Evolutionary conservation across 1,140 invertebrate species (phyloP).

Genomic region (Pachyrhynchus sulphureomaculatus): DNA sequence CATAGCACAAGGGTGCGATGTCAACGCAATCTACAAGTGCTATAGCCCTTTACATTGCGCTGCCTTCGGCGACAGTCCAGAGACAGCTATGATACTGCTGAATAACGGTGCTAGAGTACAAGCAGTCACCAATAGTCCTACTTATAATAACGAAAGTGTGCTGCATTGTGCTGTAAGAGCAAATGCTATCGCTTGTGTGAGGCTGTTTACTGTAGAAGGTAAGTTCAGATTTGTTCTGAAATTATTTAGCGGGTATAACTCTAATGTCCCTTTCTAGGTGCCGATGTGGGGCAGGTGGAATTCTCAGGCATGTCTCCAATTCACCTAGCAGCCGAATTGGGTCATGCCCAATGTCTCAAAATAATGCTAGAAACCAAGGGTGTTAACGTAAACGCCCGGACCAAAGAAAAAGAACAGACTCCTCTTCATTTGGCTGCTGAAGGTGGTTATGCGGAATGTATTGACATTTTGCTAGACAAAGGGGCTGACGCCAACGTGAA

Average conservation of each 20-base stretch:
- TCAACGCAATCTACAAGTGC: conserved; percentile 66
- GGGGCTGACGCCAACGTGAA: conserved; percentile 69
- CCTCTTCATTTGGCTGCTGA: conserved; percentile 79
- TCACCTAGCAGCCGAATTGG: conserved; percentile 74
- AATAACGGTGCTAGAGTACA: conserved; percentile 63
- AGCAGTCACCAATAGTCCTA: conserved; percentile 55
- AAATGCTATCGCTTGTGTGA: conserved; percentile 71
- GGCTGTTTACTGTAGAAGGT: conserved; percentile 69
- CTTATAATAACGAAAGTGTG: conserved; percentile 71
- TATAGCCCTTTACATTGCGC: conserved; percentile 79
- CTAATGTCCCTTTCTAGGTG: conserved; percentile 35
- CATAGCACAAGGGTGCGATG: conserved; percentile 65
- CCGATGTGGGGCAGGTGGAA: conserved; percentile 68
- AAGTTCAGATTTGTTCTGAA: not conserved
- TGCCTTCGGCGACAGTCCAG: conserved; percentile 74
- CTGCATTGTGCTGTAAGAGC: conserved; percentile 75
- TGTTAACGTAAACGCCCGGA: conserved; percentile 62
- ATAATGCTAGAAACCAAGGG: conserved; percentile 67
- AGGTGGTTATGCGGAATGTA: conserved; percentile 72
- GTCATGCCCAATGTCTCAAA: conserved; percentile 67
- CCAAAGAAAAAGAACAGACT: conserved; percentile 69
- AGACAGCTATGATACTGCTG: conserved; percentile 70
- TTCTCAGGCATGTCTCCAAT: conserved; percentile 72
- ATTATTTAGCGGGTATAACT: not conserved
- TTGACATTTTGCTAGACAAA: conserved; percentile 69